phyloP scores from a whole-genome alignment of 2,888 invertebrate species.

The Dione vanillae region DNA sequence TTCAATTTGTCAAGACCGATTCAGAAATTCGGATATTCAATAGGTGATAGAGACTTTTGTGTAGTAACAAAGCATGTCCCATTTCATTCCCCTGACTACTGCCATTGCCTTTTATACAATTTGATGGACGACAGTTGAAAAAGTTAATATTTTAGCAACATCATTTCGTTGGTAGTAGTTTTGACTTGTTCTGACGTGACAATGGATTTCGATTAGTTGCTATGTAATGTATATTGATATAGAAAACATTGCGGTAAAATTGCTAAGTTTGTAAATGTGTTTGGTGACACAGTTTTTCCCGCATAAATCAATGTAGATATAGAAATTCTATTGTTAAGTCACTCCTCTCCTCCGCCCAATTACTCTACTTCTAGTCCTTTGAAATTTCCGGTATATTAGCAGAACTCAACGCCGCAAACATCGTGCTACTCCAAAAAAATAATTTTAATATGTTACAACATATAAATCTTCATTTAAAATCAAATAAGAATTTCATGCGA shows the following conservation, averaged over 20 bases:
- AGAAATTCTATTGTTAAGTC: no score
- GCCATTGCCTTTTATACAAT: slow-evolving; percentile 46
- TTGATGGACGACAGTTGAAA: slow-evolving; percentile 42
- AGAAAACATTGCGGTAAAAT: neutral
- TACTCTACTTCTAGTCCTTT: no score
- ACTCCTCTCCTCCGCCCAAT: no score
- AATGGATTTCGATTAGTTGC: neutral
- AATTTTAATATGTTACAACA: neutral
- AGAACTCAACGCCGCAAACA: no score
- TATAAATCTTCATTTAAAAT: slow-evolving; percentile 14
- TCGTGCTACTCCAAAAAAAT: no score
- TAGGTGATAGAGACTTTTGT: slow-evolving; percentile 61
- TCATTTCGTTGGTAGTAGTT: slow-evolving; percentile 31
- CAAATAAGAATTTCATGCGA: slow-evolving; percentile 40
- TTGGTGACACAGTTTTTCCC: no score
- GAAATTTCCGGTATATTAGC: no score
- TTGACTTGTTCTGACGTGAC: slow-evolving; percentile 14
- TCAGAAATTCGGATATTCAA: slow-evolving; percentile 59
- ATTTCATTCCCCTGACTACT: slow-evolving; percentile 56
- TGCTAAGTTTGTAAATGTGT: no score
- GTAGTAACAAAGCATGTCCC: slow-evolving; percentile 67
- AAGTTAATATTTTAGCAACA: slow-evolving; percentile 39
- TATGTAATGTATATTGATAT: neutral
- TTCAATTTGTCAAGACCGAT: slow-evolving; percentile 77
- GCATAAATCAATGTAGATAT: no score